Conservation (phyloP, 1,140 invertebrate genomes). For the Penaeus chinensis region DNA sequence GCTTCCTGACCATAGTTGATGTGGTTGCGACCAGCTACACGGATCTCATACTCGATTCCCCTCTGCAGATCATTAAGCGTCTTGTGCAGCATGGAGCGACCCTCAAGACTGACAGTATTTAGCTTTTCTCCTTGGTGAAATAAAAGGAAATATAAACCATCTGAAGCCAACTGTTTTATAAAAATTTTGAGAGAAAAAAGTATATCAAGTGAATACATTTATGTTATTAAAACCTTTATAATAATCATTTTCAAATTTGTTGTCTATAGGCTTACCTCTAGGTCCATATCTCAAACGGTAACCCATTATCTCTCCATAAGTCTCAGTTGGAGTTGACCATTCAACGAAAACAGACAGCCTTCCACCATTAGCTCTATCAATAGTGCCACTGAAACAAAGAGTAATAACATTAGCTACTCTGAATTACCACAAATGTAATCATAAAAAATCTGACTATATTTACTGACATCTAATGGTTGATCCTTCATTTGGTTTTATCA, state of each 20-base stretch:
- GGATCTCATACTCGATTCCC: constrained; percentile 94
- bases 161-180: not conserved
- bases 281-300: constrained; percentile 88
- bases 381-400: constrained; percentile 59
- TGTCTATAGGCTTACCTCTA: constrained; percentile 60
- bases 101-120: constrained; percentile 77
- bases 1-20: constrained; percentile 94
- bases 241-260: not conserved
- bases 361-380: constrained; percentile 40
- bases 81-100: constrained; percentile 71
- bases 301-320: constrained; percentile 87
- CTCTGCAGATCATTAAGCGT: constrained; percentile 79
- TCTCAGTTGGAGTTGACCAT: constrained; percentile 88
- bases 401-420: not conserved
- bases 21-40: constrained; percentile 90
- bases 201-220: not conserved
- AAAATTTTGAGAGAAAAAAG: no score
- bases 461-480: not conserved
- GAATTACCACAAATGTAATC: constrained; percentile 19
- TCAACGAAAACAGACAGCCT: constrained; percentile 85
- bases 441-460: not conserved
- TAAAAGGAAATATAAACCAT: not conserved
- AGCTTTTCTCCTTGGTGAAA: constrained; percentile 67
- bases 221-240: not conserved
- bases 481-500: no score